Base-by-base conservation (phyloP, 2,888 invertebrate genomes). In the Hyles lineata region DNA sequence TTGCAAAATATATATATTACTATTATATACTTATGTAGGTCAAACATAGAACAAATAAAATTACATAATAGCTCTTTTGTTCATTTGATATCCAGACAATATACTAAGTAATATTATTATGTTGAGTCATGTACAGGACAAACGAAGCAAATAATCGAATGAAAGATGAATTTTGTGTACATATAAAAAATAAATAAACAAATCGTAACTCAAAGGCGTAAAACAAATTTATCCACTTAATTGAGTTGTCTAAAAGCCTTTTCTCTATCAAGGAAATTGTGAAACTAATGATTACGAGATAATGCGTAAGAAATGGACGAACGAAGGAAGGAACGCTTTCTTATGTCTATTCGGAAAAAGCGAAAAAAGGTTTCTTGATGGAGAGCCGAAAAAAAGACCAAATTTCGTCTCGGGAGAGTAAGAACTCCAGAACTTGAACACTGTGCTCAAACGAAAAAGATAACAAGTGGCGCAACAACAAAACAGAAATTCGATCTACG, bases 401-500 rank as follows among this genome's bases (percentile, higher is more conserved):
- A 92, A 93, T 93, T 92, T 92, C 89, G 93, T 93, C 94, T 94
- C 93, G 88, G 86, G 94, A 94, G 94, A 95, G 90, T 91, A 90
- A 92, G 92, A 55, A 90, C 92, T 93, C 91, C 90, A 92, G 91
- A 92, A 90, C 91, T 92, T 91, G 90, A 89, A 87, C 83, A 78
- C 77, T 77, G 73, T 71, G 70, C 52, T 58, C 70, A 79, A 77
- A 72, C 58, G 71, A 77, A 77, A 80, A 92, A 90, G 74, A 86
- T 77, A 76, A 70, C 78, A 89, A 85, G 80, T 60, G 73, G 58
- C 73, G 70, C 32, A 32, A 58, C 25, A 72, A 50, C 11, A 29
- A 70, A 70, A 72, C 73, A 73, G 69, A 75, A 84, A 76, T 79
- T 75, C 77, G 74, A 78, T 62, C 81, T 77, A 80, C 74, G 71